phyloP scores from a whole-genome alignment of 2,888 invertebrate genomes.

The Amphipoea oculea region DNA sequence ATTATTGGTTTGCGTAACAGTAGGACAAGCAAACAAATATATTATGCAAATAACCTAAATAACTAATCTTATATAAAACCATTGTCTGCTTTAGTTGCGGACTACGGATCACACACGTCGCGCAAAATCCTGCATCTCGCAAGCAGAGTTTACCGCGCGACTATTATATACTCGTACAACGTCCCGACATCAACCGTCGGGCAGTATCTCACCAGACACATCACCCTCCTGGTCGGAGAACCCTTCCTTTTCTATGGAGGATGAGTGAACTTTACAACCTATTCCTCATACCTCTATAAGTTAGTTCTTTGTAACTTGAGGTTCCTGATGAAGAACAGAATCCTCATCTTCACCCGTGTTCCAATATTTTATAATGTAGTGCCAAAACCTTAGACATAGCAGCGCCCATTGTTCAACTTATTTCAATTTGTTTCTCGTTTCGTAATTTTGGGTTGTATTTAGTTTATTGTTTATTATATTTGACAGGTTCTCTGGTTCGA shows the following conservation, averaged over 20 bases:
- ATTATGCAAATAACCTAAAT: background rate
- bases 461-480: constrained; percentile 27
- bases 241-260: background rate
- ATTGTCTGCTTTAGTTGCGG: background rate
- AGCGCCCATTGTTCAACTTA: background rate
- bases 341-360: background rate
- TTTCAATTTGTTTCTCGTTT: constrained; percentile 11
- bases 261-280: background rate
- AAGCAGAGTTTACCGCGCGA: background rate
- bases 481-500: constrained; percentile 34
- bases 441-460: constrained; percentile 17
- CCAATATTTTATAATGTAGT: background rate
- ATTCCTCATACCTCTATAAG: background rate
- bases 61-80: background rate
- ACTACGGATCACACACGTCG: background rate
- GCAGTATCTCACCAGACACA: background rate
- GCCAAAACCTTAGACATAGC: background rate
- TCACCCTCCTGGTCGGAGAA: background rate
- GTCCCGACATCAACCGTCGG: background rate
- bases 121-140: background rate
- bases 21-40: background rate
- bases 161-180: background rate
- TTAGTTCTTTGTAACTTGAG: background rate
- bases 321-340: background rate
- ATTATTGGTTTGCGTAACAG: background rate